Base-by-base conservation (phyloP, 2,797 vertebrate species). In the Taeniopygia guttata region DNA sequence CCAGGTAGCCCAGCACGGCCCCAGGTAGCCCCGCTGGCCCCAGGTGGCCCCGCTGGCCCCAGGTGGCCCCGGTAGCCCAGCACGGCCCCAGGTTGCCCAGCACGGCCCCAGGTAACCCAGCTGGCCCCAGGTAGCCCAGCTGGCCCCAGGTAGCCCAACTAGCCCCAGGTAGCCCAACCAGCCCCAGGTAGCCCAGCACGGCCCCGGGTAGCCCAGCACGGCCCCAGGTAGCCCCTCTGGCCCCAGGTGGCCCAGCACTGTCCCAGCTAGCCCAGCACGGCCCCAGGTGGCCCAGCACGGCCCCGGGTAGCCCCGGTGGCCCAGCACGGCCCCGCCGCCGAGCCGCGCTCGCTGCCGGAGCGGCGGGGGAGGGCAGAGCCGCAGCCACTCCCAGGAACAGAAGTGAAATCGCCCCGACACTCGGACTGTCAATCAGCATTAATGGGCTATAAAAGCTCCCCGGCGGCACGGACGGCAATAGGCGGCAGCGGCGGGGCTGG, bases 371-470 rank as follows among this genome's bases (percentile, higher is more conserved):
- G 95, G 97, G 96, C 91, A 87, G 95, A 77, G 97, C 95, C 2
- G 87, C 98, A 98, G 97, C 98, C 98, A 98, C 97, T 98, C 98
- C 97, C 97, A 97, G 97, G 94, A 98, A 97, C 97, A 97, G 97
- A 95, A 97, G 98, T 97, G 98, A 97, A 97, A 98, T 97, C 98
- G 97, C 97, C 97, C 98, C 97, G 96, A 98, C 98, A 98, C 98
- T 98, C 98, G 97, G 98, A 98, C 98, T 98, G 99, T 99, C 99
- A 99, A 98, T 99, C 99, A 99, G 98, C 98, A 98, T 99, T 98
- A 98, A 98, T 98, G 97, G 98, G 97, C 97, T 97, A 98, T 97
- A 98, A 98, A 98, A 98, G 96, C 98, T 98, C 97, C 97, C 90
- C 96, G 94, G 96, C 92, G 80, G 94, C 97, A 93, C 95, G 96